phyloP scores from a whole-genome alignment of 2,797 vertebrate species.

The Centropyge bicolor region DNA sequence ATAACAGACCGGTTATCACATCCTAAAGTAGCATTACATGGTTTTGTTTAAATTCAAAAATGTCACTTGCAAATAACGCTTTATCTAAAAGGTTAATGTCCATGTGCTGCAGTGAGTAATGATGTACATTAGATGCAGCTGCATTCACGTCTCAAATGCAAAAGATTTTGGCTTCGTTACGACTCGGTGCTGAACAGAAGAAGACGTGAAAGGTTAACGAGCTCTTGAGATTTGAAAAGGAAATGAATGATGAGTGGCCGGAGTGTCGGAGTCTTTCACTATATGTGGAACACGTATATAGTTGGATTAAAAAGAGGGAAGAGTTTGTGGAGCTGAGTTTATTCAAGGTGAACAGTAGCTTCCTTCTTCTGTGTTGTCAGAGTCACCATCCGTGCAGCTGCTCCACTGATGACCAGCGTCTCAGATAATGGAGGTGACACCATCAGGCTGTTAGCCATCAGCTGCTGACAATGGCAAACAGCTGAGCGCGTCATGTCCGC shows the following conservation, averaged over 20 bases:
- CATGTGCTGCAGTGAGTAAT: neutral
- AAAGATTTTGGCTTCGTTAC: neutral
- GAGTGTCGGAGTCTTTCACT: neutral
- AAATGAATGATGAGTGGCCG: neutral
- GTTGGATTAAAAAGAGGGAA: no score
- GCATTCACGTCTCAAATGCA: neutral
- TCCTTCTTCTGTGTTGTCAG: no score
- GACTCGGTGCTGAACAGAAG: neutral
- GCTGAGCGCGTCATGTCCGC: neutral
- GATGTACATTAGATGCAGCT: neutral
- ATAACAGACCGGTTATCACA: no score
- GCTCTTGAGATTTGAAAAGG: slow-evolving; percentile 4
- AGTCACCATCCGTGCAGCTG: neutral
- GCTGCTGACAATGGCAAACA: neutral
- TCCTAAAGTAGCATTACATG: neutral
- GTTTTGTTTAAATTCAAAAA: slow-evolving; percentile 17
- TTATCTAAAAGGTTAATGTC: neutral
- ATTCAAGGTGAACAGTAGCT: neutral
- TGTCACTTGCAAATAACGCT: slow-evolving; percentile 7
- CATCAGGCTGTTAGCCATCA: neutral
- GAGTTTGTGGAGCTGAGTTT: neutral
- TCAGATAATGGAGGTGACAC: neutral
- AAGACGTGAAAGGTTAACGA: slow-evolving; percentile 22
- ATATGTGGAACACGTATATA: neutral
- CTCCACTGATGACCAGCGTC: neutral